phyloP scores from a whole-genome alignment of 2,888 invertebrate genomes.

The Metopia argyrocephala region DNA sequence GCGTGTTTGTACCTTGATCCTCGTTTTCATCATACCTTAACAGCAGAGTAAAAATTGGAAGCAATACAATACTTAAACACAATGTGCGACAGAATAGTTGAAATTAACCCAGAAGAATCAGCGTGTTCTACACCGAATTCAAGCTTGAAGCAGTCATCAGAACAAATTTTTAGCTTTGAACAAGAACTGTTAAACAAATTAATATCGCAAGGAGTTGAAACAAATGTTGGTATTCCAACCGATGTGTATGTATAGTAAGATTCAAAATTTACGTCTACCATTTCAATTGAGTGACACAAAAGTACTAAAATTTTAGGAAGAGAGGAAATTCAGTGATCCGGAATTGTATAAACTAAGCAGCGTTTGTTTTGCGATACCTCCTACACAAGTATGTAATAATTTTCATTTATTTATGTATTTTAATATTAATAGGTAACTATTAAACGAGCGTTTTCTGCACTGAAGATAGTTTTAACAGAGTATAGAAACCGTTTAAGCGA shows the following conservation, averaged over 20 bases:
- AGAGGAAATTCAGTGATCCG: conserved; percentile 13
- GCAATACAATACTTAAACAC: conserved; percentile 16
- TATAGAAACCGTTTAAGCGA: conserved; percentile 17
- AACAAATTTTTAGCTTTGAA: neutral
- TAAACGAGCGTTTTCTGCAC: neutral
- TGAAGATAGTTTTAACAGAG: conserved; percentile 1
- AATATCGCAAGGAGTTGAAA: conserved; percentile 10
- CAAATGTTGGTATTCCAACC: neutral
- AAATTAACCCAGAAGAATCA: neutral
- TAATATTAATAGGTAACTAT: neutral
- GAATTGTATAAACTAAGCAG: conserved; percentile 23
- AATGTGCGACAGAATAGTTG: conserved; percentile 19
- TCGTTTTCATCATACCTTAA: conserved; percentile 26
- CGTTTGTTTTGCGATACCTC: conserved; percentile 36
- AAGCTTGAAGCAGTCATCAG: neutral
- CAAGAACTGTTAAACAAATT: conserved; percentile 8
- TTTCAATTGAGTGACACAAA: conserved; percentile 16
- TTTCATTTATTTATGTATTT: neutral
- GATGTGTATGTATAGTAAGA: conserved; percentile 14
- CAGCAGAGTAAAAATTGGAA: conserved; percentile 6
- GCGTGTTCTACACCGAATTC: neutral
- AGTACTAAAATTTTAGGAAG: conserved; percentile 23
- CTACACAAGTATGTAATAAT: conserved; percentile 9
- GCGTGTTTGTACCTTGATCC: conserved; percentile 32
- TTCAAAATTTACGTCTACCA: conserved; percentile 11